phyloP scores from a whole-genome alignment of 2,113 vertebrate genomes.

The Formicarius rufipectus region DNA sequence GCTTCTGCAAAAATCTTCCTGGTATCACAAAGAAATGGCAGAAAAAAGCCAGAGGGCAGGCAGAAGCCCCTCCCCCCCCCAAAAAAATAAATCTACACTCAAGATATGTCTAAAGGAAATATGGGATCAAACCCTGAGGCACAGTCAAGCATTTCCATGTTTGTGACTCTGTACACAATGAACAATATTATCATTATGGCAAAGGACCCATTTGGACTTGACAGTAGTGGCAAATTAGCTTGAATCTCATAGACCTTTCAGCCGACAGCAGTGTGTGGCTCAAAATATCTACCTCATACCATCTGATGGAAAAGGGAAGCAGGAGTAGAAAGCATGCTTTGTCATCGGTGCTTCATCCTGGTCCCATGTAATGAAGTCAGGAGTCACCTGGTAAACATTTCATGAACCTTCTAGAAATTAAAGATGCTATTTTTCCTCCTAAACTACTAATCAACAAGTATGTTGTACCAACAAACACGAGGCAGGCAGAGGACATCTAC shows the following conservation, averaged over 20 bases:
- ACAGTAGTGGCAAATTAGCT: background rate
- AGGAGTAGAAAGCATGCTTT: background rate
- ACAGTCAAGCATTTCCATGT: background rate
- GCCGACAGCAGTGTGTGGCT: background rate
- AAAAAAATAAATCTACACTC: background rate
- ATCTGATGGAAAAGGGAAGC: background rate
- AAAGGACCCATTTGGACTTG: background rate
- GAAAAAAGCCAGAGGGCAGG: background rate
- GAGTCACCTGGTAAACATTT: background rate
- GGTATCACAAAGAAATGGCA: background rate
- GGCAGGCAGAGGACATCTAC: background rate
- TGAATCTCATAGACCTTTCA: background rate
- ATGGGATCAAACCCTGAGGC: background rate
- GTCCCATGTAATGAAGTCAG: background rate
- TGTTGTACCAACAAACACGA: background rate
- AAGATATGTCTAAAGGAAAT: background rate
- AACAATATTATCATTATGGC: background rate
- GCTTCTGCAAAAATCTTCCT: background rate
- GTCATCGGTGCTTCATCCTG: accelerated
- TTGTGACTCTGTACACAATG: background rate
- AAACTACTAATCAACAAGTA: background rate
- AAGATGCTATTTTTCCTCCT: background rate
- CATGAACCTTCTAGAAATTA: background rate
- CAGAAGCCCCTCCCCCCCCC: too few relatives aligned
- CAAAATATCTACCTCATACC: background rate